Conservation (phyloP, 1,140 invertebrate species). For the Pseudomyrmex dendroicus region DNA sequence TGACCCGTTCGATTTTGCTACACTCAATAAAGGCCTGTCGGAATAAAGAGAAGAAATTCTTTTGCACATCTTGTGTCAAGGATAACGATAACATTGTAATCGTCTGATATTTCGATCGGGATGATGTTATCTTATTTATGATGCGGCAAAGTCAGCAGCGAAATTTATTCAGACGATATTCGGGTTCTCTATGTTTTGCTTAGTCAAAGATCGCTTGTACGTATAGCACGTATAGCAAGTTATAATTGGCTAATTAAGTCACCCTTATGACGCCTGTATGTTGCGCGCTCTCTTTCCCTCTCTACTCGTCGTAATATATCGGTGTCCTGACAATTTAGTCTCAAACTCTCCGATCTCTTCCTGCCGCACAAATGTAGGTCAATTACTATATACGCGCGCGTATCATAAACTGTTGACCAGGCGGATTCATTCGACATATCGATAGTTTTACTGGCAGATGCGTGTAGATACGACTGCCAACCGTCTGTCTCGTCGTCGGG, state of each 20-base stretch:
- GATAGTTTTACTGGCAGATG: slow-evolving; percentile 12
- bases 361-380: slow-evolving; percentile 68
- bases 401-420: slow-evolving; percentile 60
- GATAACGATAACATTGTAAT: no score
- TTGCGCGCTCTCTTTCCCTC: slow-evolving; percentile 26
- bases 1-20: no score
- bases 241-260: slow-evolving; percentile 74
- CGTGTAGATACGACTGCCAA: no score
- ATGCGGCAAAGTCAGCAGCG: no score
- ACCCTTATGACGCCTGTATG: slow-evolving; percentile 52
- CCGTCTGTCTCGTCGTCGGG: not conserved
- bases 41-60: no score
- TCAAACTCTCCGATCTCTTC: slow-evolving; percentile 53
- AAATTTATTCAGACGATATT: no score
- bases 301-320: not conserved
- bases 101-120: no score
- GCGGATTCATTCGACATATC: slow-evolving; percentile 61
- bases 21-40: no score
- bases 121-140: no score
- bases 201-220: slow-evolving; percentile 9
- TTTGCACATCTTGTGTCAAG: no score
- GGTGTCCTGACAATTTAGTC: slow-evolving; percentile 66
- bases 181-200: no score
- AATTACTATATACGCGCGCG: slow-evolving; percentile 66
- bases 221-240: not conserved